These are phyloP conservation scores for Indicator maculatus DNA, from an alignment of 2,113 vertebrate species.

Conservation along the genomic window DNA sequence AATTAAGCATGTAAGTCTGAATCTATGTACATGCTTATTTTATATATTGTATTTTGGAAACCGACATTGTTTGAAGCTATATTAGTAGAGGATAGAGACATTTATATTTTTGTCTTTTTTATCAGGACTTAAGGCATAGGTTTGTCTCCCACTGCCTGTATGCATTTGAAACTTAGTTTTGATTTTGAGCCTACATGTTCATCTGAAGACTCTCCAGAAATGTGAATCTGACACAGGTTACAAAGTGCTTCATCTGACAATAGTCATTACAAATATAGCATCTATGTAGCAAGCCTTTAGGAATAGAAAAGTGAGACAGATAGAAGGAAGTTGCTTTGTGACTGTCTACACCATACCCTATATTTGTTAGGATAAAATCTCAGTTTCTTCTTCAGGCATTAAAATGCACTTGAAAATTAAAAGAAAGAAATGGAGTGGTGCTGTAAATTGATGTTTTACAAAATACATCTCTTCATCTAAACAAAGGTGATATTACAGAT, in stretches of 20 bases:
- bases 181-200: background rate
- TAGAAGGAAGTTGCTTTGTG: background rate
- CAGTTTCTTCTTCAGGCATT: background rate
- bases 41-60: slow-evolving; percentile 32
- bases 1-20: background rate
- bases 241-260: background rate
- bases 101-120: background rate
- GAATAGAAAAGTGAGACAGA: background rate
- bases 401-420: background rate
- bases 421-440: background rate
- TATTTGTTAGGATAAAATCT: background rate
- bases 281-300: background rate
- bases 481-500: background rate
- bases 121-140: background rate
- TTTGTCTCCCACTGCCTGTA: background rate
- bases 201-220: background rate
- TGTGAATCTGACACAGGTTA: background rate
- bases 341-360: background rate
- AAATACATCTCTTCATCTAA: background rate
- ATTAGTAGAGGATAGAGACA: background rate
- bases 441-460: background rate
- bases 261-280: background rate
- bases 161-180: slow-evolving; percentile 4
- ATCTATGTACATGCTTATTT: slow-evolving; percentile 47
- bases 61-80: background rate